A percentile compares a stretch with the other conserved stretches of the same genome.
Evolutionary conservation across 2,888 invertebrate genomes (phyloP).

Genomic region (Pterostichus niger): DNA sequence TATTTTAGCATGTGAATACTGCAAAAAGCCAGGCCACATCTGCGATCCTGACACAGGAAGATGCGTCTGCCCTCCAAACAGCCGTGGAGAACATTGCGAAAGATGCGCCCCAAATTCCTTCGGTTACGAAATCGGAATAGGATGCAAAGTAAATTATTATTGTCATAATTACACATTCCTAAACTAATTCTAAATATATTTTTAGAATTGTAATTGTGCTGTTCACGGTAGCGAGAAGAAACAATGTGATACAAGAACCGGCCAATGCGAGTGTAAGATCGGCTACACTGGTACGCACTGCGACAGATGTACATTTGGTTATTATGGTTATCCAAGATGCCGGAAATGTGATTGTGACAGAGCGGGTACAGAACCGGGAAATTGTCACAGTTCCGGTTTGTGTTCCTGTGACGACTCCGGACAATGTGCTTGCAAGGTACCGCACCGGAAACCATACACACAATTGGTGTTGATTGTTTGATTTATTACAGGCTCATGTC

Average conservation of each 20-base stretch:
- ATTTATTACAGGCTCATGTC: slow-evolving; percentile 84
- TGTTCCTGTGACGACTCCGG: slow-evolving; percentile 90
- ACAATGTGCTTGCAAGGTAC: slow-evolving; percentile 93
- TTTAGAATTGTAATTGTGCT: slow-evolving; percentile 86
- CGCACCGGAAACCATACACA: neutral
- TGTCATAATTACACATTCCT: neutral
- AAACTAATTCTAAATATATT: slow-evolving; percentile 20
- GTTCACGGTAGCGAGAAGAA: slow-evolving; percentile 83
- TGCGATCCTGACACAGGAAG: slow-evolving; percentile 94
- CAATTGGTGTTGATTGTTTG: neutral
- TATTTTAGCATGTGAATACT: slow-evolving; percentile 86
- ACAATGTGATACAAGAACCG: slow-evolving; percentile 83
- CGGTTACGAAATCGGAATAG: slow-evolving; percentile 86
- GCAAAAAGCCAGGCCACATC: slow-evolving; percentile 89
- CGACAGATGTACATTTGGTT: slow-evolving; percentile 90
- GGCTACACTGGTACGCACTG: slow-evolving; percentile 90
- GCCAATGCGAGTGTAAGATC: slow-evolving; percentile 87
- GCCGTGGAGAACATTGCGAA: slow-evolving; percentile 90
- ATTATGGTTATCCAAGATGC: slow-evolving; percentile 94
- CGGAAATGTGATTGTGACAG: slow-evolving; percentile 90
- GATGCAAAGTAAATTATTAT: slow-evolving; percentile 84
- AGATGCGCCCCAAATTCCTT: slow-evolving; percentile 90
- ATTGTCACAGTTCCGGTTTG: slow-evolving; percentile 77
- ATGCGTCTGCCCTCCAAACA: slow-evolving; percentile 94
- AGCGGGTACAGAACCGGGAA: slow-evolving; percentile 83